Conservation (phyloP, 1,140 invertebrate genomes). For the Scaptomyza hsui region DNA sequence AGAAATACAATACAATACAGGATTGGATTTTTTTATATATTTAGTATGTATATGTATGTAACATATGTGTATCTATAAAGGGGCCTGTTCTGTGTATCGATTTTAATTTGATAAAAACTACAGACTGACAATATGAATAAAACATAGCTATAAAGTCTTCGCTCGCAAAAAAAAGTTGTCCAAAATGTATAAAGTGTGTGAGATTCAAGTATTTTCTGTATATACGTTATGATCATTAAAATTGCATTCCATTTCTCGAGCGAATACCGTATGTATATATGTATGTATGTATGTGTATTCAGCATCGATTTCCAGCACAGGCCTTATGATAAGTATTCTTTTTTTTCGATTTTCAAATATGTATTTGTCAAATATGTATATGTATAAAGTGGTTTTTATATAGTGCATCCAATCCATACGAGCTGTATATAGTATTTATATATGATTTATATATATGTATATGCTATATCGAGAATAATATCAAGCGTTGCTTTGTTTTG, state of each 20-base stretch:
- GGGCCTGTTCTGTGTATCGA: not conserved
- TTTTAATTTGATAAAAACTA: not conserved
- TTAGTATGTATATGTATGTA: not conserved
- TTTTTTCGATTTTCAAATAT: not conserved
- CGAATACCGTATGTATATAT: constrained; percentile 16
- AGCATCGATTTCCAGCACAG: not conserved
- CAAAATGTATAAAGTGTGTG: too few species aligned
- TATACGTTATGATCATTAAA: too few species aligned
- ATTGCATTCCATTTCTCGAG: not conserved
- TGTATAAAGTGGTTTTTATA: constrained; percentile 53
- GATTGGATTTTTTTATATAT: constrained; percentile 21
- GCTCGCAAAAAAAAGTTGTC: too few species aligned
- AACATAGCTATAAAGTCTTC: not conserved
- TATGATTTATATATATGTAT: constrained; percentile 38
- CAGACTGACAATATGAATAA: constrained; percentile 8
- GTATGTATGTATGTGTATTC: constrained; percentile 7
- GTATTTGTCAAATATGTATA: constrained; percentile 30
- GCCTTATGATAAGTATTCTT: constrained; percentile 2
- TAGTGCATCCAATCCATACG: constrained; percentile 39
- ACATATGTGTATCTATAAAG: constrained; percentile 4
- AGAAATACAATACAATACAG: constrained; percentile 32
- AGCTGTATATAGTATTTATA: constrained; percentile 38
- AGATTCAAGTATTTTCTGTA: too few species aligned
- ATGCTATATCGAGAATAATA: constrained; percentile 62
- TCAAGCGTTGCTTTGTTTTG: constrained; percentile 66